Evolutionary conservation across 2,797 vertebrate genomes (phyloP).

Genomic region (Gadopsis marmoratus): DNA sequence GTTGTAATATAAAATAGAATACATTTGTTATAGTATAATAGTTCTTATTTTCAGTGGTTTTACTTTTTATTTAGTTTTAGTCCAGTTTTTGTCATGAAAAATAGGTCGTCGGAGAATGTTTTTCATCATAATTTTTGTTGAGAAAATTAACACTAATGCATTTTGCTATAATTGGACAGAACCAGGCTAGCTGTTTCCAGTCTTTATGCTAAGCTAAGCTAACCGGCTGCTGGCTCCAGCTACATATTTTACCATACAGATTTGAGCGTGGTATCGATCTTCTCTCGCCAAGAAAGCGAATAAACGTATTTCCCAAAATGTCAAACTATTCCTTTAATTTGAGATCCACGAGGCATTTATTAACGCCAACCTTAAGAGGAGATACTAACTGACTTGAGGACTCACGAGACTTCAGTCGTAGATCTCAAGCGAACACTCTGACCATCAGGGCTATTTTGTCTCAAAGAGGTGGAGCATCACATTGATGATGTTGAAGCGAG

Average conservation of each 20-base stretch:
- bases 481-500: constrained; percentile 61
- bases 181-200: background rate
- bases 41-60: background rate
- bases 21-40: background rate
- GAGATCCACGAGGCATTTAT: constrained; percentile 37
- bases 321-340: constrained; percentile 43
- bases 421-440: constrained; percentile 53
- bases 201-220: constrained; percentile 10
- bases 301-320: constrained; percentile 42
- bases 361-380: constrained; percentile 24
- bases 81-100: background rate
- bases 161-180: background rate
- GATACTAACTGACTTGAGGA: constrained; percentile 31
- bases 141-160: background rate
- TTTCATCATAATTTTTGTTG: background rate
- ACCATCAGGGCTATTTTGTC: constrained; percentile 48
- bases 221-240: constrained; percentile 1
- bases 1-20: no score
- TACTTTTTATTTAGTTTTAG: background rate
- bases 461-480: constrained; percentile 61
- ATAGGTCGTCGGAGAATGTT: background rate
- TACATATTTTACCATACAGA: background rate
- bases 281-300: background rate
- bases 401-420: constrained; percentile 14
- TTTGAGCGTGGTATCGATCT: constrained; percentile 2